Evolutionary conservation across 2,797 vertebrate species (phyloP).

Genomic region (Cyprinella venusta): DNA sequence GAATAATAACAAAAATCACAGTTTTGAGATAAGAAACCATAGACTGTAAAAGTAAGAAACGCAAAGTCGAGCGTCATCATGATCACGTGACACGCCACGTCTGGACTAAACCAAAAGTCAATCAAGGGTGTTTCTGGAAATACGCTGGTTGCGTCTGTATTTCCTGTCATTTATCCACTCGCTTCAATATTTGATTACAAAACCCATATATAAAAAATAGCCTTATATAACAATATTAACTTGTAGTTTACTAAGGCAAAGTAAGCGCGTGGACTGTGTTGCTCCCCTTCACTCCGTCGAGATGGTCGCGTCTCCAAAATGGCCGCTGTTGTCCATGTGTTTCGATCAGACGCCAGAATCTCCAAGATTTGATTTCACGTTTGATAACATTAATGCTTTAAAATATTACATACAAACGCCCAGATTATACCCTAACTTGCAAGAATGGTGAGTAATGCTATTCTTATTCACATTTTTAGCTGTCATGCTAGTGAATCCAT

Average conservation of each 20-base stretch:
- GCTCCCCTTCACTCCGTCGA: not conserved
- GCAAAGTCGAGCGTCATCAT: not conserved
- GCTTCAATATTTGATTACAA: not conserved
- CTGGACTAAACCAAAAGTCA: slow-evolving; percentile 29
- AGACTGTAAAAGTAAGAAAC: too few species aligned
- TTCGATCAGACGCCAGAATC: not conserved
- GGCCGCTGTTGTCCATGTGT: slow-evolving; percentile 53
- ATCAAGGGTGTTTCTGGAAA: not conserved
- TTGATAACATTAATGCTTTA: not conserved
- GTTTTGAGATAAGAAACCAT: too few species aligned
- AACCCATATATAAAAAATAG: too few species aligned
- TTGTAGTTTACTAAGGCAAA: too few species aligned
- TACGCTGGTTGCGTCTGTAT: not conserved
- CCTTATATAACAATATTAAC: not conserved
- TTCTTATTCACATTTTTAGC: not conserved
- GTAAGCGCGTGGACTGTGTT: not conserved
- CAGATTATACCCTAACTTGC: slow-evolving; percentile 20
- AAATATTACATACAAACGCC: not conserved
- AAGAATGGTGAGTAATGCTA: slow-evolving; percentile 7
- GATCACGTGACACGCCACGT: too few species aligned
- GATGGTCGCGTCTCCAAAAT: slow-evolving; percentile 65
- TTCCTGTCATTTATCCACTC: not conserved
- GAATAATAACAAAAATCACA: too few species aligned
- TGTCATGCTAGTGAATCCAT: not conserved
- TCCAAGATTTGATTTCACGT: not conserved